Conservation (phyloP, 2,888 invertebrate genomes). For the Eutolmus rufibarbis region DNA sequence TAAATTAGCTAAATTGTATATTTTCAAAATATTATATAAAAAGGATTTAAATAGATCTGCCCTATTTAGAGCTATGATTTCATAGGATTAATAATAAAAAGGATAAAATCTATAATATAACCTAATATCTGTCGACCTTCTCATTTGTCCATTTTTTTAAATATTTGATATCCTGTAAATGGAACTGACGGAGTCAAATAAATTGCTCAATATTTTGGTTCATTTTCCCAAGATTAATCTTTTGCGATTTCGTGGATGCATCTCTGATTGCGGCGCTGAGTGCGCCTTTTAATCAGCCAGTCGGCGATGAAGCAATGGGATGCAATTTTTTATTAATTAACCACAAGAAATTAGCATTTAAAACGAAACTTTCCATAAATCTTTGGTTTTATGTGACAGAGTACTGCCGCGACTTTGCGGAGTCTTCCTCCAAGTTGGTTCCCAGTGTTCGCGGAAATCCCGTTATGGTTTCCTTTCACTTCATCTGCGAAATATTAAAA, state of each 20-base stretch:
- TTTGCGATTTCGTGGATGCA: not conserved
- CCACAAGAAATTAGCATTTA: conserved; percentile 18
- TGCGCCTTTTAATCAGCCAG: not conserved
- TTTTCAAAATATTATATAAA: too few relatives aligned
- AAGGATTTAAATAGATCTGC: too few relatives aligned
- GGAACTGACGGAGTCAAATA: not conserved
- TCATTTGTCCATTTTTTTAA: not conserved
- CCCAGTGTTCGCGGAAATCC: not conserved
- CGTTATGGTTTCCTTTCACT: conserved; percentile 32
- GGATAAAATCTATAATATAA: not conserved
- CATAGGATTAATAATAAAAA: not conserved
- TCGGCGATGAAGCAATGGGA: not conserved
- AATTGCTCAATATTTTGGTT: not conserved
- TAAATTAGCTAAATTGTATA: too few relatives aligned
- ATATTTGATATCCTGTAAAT: not conserved
- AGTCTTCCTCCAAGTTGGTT: not conserved
- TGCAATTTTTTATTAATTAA: conserved; percentile 28
- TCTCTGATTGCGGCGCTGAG: not conserved
- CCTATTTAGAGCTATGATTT: not conserved
- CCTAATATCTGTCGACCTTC: not conserved
- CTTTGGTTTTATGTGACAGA: conserved; percentile 1
- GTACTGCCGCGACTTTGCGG: not conserved
- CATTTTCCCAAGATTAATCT: not conserved
- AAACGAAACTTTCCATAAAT: conserved; percentile 16
- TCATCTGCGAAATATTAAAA: not conserved